Base-by-base conservation (phyloP, 2,113 vertebrate species). In the Murina feae region DNA sequence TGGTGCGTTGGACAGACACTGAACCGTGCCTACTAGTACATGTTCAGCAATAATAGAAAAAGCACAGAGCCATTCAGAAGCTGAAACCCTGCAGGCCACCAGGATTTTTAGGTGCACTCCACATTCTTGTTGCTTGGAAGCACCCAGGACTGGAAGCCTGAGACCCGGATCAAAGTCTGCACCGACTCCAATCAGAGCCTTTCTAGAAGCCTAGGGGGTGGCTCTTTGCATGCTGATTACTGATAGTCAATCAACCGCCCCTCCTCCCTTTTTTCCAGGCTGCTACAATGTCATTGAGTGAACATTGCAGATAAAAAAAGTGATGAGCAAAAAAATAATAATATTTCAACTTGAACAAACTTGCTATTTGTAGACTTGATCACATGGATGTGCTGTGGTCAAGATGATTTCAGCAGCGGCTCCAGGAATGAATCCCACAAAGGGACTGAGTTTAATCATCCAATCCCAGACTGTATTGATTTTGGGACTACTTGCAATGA, bases 401-500 rank as follows among this genome's bases (percentile, higher is more conserved):
- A 96, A 98, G 98, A 98, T 96, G 97, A 98, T 97, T 98, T 98
- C 95, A 95, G 98, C 98, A 96, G 97, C 96, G 96, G 97, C 97
- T 97, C 97, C 97, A 98, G 98, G 98, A 98, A 95, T 98, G 98
- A 98, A 98, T 98, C 98, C 98, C 98, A 98, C 98, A 98, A 98
- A 98, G 98, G 98, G 98, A 98, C 98, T 97, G 96, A 97, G 98
- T 98, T 98, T 99, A 99, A 99, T 99, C 98, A 99, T 98, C 98
- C 98, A 98, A 98, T 98, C 98, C 98, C 98, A 98, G 98, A 98
- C 98, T 91, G 97, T 99, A 99, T 99, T 99, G 99, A 99, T 99
- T 99, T 98, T 97, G 98, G 98, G 98, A 98, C 98, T 98, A 97
- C 98, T 99, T 92, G 98, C 98, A 99, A 99, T 98, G 98, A 99